Evolutionary conservation across 2,113 vertebrate genomes (phyloP).

Genomic region (Oncorhynchus kisutch): DNA sequence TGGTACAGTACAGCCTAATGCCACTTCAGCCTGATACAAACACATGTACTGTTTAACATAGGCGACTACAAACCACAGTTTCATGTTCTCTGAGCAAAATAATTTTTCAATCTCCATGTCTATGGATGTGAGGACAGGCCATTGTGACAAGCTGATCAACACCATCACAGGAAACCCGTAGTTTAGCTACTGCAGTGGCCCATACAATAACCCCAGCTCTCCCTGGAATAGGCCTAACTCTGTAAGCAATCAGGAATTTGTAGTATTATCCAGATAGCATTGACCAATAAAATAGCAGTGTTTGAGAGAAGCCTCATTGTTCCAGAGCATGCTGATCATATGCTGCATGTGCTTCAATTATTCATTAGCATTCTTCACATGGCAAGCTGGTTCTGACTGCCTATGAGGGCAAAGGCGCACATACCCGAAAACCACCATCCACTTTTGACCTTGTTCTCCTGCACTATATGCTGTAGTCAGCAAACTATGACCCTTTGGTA

Average conservation of each 20-base stretch:
- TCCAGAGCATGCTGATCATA: slow-evolving; percentile 42
- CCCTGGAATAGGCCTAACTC: too few species aligned
- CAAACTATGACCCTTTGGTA: slow-evolving; percentile 59
- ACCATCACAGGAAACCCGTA: neutral
- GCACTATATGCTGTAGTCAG: slow-evolving; percentile 57
- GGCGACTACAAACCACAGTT: too few species aligned
- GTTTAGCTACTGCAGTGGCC: neutral
- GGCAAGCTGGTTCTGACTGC: slow-evolving; percentile 47
- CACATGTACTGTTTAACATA: too few species aligned
- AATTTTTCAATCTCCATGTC: too few species aligned
- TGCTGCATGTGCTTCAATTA: slow-evolving; percentile 66
- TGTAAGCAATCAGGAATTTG: neutral
- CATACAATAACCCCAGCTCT: neutral
- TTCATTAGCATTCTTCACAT: slow-evolving; percentile 65
- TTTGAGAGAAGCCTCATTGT: slow-evolving; percentile 22
- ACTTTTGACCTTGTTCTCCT: slow-evolving; percentile 58
- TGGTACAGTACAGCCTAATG: too few species aligned
- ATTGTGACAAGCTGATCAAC: neutral
- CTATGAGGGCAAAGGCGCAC: slow-evolving; percentile 29
- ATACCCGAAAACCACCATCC: slow-evolving; percentile 26
- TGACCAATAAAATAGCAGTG: slow-evolving; percentile 17
- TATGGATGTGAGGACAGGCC: neutral
- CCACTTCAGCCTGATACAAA: too few species aligned
- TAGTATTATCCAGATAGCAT: slow-evolving; percentile 59
- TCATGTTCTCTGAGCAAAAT: too few species aligned